Conservation (phyloP, 2,113 vertebrate species). For the Pyxicephalus adspersus region DNA sequence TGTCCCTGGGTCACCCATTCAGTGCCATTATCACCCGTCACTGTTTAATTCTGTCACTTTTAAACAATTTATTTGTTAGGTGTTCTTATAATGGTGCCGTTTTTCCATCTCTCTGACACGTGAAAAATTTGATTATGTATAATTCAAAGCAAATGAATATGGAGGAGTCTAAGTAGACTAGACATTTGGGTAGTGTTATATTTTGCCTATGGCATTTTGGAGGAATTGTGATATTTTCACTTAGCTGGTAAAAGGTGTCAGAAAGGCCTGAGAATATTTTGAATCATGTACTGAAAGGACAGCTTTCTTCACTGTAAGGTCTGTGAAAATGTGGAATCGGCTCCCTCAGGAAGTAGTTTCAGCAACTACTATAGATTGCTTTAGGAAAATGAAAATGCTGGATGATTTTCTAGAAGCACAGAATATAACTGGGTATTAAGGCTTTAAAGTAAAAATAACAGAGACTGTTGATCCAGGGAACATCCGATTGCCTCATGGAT, state of each 20-base stretch:
- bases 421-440: too few relatives aligned
- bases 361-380: too few relatives aligned
- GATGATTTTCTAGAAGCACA: too few relatives aligned
- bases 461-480: too few relatives aligned
- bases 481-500: too few relatives aligned
- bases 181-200: neutral
- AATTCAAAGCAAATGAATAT: neutral
- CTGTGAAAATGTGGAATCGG: too few relatives aligned
- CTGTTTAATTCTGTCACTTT: conserved; percentile 60
- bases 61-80: conserved; percentile 64
- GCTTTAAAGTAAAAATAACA: too few relatives aligned
- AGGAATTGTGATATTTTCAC: neutral
- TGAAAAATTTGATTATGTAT: conserved; percentile 71
- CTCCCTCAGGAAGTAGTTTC: too few relatives aligned
- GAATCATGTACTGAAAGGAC: neutral
- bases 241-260: neutral
- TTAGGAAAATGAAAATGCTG: too few relatives aligned
- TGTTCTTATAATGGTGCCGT: conserved; percentile 66
- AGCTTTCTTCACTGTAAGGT: too few relatives aligned
- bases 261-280: neutral
- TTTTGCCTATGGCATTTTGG: conserved; percentile 1
- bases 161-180: neutral
- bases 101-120: conserved; percentile 74
- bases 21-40: conserved; percentile 63
- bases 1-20: conserved; percentile 48